Base-by-base conservation (phyloP, 2,888 invertebrate genomes). In the Sesia bembeciformis region DNA sequence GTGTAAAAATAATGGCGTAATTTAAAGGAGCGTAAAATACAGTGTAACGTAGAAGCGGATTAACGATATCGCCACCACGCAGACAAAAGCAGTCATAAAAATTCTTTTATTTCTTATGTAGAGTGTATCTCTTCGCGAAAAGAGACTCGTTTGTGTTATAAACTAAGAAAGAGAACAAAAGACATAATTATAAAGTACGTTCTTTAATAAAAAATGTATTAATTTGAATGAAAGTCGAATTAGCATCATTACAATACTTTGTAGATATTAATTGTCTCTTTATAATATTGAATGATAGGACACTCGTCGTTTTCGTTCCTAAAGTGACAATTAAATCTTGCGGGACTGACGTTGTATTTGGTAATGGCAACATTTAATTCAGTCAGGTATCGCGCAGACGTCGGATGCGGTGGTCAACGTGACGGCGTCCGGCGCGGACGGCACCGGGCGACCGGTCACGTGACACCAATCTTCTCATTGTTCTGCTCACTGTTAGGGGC, bases 391-490 rank as follows among this genome's bases (percentile, higher is more conserved):
- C 64, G 69, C 70, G 70, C 74, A 72, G 67, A 68, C 66, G 78
- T 79, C 84, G 85, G 84, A 84, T 74, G 79, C 71, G 67, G 71
- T 69, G 61, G 64, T 58, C 75, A 74, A 70, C 77, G 78, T 81
- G 83, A 84, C 78, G 72, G 73, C 72, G 72, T 79, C 82, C 81
- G 80, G 74, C 75, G 68, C 55, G 60, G 60, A 68, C 66, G 68
- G 60, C 65, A 57, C 63, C 62, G 39, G 40, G 23, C n/a, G 5
- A 41, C 51, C 49, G 72, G 69, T 72, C 79, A 76, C 75, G 74
- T 80, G 83, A 77, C 78, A 77, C 74, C 75, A 72, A 76, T 78
- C 76, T 74, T 70, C 74, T 68, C 70, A 70, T 62, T 60, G 58
- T 61, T 50, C 41, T 40, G 40, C 7, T 40, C 50, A 39, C 50